Conservation (phyloP, 2,113 vertebrate genomes). For the Rhipidura dahli region DNA sequence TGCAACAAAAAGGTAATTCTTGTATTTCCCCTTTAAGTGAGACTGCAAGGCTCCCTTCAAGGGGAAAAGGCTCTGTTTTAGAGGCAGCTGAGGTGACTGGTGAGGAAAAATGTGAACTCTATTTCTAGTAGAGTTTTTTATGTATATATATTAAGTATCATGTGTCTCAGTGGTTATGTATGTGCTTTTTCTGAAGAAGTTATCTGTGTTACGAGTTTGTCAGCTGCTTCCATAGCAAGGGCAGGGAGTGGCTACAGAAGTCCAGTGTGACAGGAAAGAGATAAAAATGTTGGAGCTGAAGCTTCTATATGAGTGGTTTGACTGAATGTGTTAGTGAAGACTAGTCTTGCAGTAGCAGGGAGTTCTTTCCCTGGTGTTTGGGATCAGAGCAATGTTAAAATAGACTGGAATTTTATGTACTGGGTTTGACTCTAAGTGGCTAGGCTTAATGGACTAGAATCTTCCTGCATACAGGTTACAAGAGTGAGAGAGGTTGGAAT, state of each 20-base stretch:
- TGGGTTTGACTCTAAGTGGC: neutral
- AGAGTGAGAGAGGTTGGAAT: neutral
- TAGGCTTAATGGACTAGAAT: neutral
- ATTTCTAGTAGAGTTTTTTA: neutral
- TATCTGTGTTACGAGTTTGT: neutral
- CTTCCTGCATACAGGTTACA: neutral
- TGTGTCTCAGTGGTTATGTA: neutral
- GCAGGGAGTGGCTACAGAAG: neutral
- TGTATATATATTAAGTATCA: neutral
- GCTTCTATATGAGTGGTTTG: neutral
- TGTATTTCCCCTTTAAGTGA: neutral
- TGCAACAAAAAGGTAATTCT: neutral
- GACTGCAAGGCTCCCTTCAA: neutral
- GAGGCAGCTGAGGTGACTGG: neutral
- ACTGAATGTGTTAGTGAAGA: neutral
- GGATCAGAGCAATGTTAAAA: neutral
- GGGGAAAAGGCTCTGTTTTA: neutral
- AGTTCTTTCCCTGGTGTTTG: neutral
- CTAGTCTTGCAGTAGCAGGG: neutral
- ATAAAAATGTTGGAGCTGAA: neutral
- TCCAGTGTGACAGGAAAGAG: neutral
- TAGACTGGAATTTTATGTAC: neutral
- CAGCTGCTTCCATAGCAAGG: neutral
- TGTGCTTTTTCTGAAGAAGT: neutral
- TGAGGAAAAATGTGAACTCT: neutral